Base-by-base conservation (phyloP, 1,140 invertebrate genomes). In the Ditylenchus dipsaci region DNA sequence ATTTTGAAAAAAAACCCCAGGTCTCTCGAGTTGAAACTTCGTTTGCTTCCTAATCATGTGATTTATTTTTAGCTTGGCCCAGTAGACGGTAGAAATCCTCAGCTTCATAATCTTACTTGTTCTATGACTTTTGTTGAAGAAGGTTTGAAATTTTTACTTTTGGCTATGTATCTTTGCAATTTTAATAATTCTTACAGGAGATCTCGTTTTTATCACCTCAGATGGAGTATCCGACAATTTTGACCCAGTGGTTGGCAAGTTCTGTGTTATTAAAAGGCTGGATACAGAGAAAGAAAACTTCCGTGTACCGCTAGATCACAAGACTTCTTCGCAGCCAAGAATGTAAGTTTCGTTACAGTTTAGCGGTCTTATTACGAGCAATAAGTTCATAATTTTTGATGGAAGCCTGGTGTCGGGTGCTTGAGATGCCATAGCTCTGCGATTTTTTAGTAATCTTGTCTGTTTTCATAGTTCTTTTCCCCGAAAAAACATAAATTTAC, bases 171-270 rank as follows among this genome's bases (percentile, higher is more conserved):
- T 26, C 3, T 17, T 17, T 53, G 3, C 3, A 53, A 53, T 53
- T 53, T 53, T 1, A 17, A 7, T 53, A n/a, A n/a, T 17, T 19
- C 49, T 53, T 53, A 83, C 87, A 43, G 91, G 90, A 11, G 92
- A 94, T 82, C 89, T 93, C 72, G 89, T 95, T 38, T 91, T 93
- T 81, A 86, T 95, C 15, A 92, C 91, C 0, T 91, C 90, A 19
- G 92, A 94, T 82, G 92, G 92, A n/a, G 88, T 94, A 29, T 91
- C 90, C 13, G 92, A 94, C 80, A 94, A 94, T 82, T 92, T 93
- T 83, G 92, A 94, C 85, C 92, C 92, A 1, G 91, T 93, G 49
- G 92, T 94, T 65, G 92, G 91, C 7, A 92, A 92, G 84, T 91
- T 94, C 83, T 91, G 91, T n/a, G 85, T 90, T 19, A 87, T 87